Percentiles rank a stretch among this genome's conserved stretches.
These are phyloP conservation scores for Scomberomorus guttatus DNA, from an alignment of 2,797 vertebrate species.

Conservation along the genomic window DNA sequence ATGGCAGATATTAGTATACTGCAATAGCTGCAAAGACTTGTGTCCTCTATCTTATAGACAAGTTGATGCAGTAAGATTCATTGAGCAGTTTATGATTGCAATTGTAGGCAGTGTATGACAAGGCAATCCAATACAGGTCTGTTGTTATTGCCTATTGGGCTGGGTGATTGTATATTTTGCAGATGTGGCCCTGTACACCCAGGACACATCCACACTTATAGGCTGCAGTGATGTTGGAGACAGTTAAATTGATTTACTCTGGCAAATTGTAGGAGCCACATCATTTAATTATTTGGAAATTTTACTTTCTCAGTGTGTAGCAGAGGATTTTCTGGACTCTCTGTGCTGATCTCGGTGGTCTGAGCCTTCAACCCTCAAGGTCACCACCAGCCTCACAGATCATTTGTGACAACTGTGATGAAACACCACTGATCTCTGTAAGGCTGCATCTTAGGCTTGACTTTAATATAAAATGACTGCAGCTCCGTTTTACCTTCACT, in stretches of 20 bases:
- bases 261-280: not conserved
- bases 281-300: not conserved
- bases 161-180: slow-evolving; percentile 32
- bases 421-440: slow-evolving; percentile 28
- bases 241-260: slow-evolving; percentile 5
- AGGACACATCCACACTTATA: not conserved
- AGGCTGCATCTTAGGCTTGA: slow-evolving; percentile 19
- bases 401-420: slow-evolving; percentile 32
- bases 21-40: not conserved
- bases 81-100: slow-evolving; percentile 45
- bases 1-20: slow-evolving; percentile 21
- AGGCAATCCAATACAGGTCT: slow-evolving; percentile 24
- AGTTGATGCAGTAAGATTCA: slow-evolving; percentile 45
- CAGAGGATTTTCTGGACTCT: not conserved
- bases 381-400: slow-evolving; percentile 19
- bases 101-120: slow-evolving; percentile 1
- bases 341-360: not conserved
- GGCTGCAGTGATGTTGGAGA: not conserved
- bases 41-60: slow-evolving; percentile 31
- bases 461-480: slow-evolving; percentile 7
- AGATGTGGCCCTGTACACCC: not conserved
- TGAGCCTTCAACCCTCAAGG: slow-evolving; percentile 19
- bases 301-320: not conserved
- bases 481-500: slow-evolving; percentile 4
- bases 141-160: slow-evolving; percentile 23